phyloP scores from a whole-genome alignment of 2,113 vertebrate species.

The Ammospiza nelsoni region DNA sequence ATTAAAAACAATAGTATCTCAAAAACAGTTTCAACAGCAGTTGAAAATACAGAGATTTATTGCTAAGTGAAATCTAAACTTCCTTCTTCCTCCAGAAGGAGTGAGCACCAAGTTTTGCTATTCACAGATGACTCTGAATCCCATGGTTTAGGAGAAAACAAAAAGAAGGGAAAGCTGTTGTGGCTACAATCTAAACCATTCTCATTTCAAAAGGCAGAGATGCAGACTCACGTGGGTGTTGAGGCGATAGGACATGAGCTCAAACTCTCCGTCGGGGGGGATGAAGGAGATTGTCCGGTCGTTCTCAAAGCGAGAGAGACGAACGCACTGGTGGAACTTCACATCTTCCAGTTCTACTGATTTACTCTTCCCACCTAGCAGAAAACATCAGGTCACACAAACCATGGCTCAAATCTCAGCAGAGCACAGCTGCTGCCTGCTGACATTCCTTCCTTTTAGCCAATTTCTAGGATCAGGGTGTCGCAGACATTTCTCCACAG shows the following conservation, averaged over 20 bases:
- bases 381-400: not conserved
- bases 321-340: slow-evolving; percentile 91
- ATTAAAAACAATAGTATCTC: not conserved
- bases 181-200: not conserved
- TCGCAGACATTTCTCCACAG: too few species aligned
- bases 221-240: slow-evolving; percentile 84
- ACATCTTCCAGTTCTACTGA: slow-evolving; percentile 90
- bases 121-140: not conserved
- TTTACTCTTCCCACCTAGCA: slow-evolving; percentile 88
- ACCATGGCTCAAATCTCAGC: accelerated
- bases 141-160: not conserved
- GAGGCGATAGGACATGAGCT: slow-evolving; percentile 90
- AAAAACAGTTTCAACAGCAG: not conserved
- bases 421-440: not conserved
- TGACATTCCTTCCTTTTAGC: not conserved
- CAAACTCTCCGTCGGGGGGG: slow-evolving; percentile 89
- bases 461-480: not conserved
- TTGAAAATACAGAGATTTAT: not conserved
- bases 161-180: not conserved
- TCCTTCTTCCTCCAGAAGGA: not conserved
- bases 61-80: not conserved
- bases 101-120: not conserved
- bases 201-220: not conserved
- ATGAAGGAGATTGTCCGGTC: slow-evolving; percentile 92
- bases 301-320: slow-evolving; percentile 89